Conservation (phyloP, 2,888 invertebrate species). For the Nemurella pictetii region DNA sequence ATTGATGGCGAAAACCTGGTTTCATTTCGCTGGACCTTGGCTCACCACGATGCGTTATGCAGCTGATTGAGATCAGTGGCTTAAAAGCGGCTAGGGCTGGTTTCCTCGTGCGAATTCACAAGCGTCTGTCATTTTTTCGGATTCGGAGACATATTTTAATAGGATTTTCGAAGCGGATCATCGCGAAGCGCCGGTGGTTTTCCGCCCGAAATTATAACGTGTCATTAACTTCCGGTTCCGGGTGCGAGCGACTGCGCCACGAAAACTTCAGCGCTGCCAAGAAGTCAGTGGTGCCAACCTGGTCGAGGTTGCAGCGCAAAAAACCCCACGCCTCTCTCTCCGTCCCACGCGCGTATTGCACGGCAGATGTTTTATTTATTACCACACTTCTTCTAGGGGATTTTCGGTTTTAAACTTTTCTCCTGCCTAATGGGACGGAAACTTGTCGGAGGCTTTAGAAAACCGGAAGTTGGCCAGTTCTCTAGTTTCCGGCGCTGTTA, state of each 20-base stretch:
- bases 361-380: constrained; percentile 25
- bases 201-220: not conserved
- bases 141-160: no score
- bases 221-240: not conserved
- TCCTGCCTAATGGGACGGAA: constrained; percentile 20
- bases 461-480: constrained; percentile 35
- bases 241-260: not conserved
- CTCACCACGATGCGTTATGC: no score
- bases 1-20: no score
- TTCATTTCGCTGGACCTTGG: no score
- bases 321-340: not conserved
- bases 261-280: not conserved
- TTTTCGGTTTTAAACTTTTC: constrained; percentile 9
- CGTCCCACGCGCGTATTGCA: no score
- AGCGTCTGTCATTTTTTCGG: not conserved
- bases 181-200: not conserved
- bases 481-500: constrained; percentile 33
- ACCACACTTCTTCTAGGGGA: constrained; percentile 18
- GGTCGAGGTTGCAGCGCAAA: not conserved
- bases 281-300: not conserved
- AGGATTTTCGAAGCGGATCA: not conserved
- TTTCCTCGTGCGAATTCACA: not conserved
- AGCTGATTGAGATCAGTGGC: no score
- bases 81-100: no score
- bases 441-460: not conserved